These are phyloP conservation scores for Syrista parreyssii DNA, from an alignment of 2,888 invertebrate species.

Conservation along the genomic window DNA sequence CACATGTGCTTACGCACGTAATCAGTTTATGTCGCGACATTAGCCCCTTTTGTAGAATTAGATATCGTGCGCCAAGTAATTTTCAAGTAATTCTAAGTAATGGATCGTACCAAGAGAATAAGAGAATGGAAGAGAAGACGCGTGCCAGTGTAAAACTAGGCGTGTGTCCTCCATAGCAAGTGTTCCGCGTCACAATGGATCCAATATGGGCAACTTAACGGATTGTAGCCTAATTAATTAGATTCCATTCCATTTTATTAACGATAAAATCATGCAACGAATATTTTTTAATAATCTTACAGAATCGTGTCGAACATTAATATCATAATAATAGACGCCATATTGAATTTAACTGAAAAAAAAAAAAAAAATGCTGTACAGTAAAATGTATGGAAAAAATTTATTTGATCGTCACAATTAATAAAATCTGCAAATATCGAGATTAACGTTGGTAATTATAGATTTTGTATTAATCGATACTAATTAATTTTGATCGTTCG, in stretches of 20 bases:
- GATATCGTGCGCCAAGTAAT: not conserved
- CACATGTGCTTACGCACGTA: not conserved
- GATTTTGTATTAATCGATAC: not conserved
- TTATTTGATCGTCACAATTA: not conserved
- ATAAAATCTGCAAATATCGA: not conserved
- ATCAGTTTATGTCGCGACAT: not conserved
- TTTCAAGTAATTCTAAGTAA: not conserved
- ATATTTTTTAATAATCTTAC: not conserved
- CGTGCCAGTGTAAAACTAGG: constrained; percentile 31
- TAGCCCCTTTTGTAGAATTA: not conserved
- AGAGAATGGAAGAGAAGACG: constrained; percentile 16
- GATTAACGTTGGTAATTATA: not conserved
- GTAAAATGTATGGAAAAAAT: not conserved
- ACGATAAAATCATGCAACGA: not conserved
- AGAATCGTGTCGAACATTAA: not conserved
- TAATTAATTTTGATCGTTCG: not conserved
- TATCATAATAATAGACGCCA: not conserved
- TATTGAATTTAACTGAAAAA: not conserved
- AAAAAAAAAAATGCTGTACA: not conserved
- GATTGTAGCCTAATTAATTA: constrained; percentile 19
- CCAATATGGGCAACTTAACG: constrained; percentile 34
- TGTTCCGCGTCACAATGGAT: constrained; percentile 50
- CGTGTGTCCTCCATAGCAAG: constrained; percentile 62
- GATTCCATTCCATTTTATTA: not conserved
- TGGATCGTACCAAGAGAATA: not conserved